Base-by-base conservation (phyloP, 1,140 invertebrate species). In the Pogonomyrmex californicus region DNA sequence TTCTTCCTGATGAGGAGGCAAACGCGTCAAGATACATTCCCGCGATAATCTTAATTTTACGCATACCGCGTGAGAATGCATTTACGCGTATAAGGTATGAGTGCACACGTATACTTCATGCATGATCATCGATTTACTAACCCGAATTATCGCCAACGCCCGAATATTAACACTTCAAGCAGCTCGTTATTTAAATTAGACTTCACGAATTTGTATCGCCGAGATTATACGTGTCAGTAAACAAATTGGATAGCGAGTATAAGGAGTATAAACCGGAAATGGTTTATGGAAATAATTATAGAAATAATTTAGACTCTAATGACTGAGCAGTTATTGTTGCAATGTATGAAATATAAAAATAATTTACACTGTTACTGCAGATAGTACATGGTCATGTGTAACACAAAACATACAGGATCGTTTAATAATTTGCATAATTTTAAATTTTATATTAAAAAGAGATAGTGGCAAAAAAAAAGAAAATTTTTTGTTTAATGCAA, bases 121-220 rank as follows among this genome's bases (percentile, higher is more conserved):
- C 75, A 62, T 41, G 44, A 63, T 38, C 58, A 4, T 10, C 14
- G 58, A 78, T 65, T 78, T 1, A 10, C 60, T 63, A 63, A 78
- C 58, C 75, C 75, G 60, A 78, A 90, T 90, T 85, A 88, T 85
- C 82, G 81, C 36, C 81, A 73, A 87, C 68, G 86, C 68, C 56
- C 85, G 51, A 90, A 90, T 91, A 89, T 91, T 89, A 91, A 87
- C 75, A 89, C 81, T 88, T 88, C 30, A 58, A 81, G 68, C 81
- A 85, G 54, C 88, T 88, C 81, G 82, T 91, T 91, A 91, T 90
- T 90, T 38, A 90, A 91, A 91, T 91, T 87, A 70, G 70, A 83
- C 70, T 89, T 89, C 65, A 87, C 77, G 85, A 77, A 85, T 89
- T 88, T 85, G 70, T 88, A 83, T 79, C 71, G 30, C n/a, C 12